A percentile compares a stretch with the other conserved stretches of the same genome.
Evolutionary conservation across 2,113 vertebrate genomes (phyloP).

Genomic region (Daboia siamensis): DNA sequence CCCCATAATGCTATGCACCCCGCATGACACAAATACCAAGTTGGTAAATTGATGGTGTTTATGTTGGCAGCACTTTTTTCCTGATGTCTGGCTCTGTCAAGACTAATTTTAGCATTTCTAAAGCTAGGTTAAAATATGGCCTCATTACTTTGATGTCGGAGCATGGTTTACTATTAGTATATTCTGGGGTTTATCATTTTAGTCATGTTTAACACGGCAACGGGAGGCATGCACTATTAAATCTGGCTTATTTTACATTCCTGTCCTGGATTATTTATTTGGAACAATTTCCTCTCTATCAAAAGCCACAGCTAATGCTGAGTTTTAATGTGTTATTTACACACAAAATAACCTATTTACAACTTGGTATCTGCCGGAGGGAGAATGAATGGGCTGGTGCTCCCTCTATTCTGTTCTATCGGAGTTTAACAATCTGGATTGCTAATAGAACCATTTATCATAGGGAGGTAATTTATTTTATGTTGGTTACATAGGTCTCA

Average conservation of each 20-base stretch:
- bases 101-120: constrained; percentile 79
- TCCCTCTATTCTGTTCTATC: constrained; percentile 87
- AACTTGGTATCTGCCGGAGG: constrained; percentile 74
- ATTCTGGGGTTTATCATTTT: constrained; percentile 85
- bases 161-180: constrained; percentile 80
- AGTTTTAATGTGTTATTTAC: constrained; percentile 99
- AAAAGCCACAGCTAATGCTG: constrained; percentile 88
- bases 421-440: constrained; percentile 97
- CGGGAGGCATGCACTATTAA: constrained; percentile 77
- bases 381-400: constrained; percentile 85
- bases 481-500: constrained; percentile 78
- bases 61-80: constrained; percentile 70
- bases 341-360: constrained; percentile 97
- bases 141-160: constrained; percentile 81
- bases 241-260: constrained; percentile 87
- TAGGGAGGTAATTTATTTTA: constrained; percentile 79
- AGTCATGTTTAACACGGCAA: constrained; percentile 88
- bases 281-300: constrained; percentile 90
- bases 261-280: constrained; percentile 94
- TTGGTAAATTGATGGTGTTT: constrained; percentile 69
- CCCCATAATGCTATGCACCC: constrained; percentile 30
- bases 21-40: constrained; percentile 46
- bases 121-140: constrained; percentile 81
- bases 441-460: constrained; percentile 99
- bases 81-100: constrained; percentile 76